Evolutionary conservation across 1,140 invertebrate species (phyloP), one percentile per base, ranked within the genome.

Genomic region (Cylas formicarius): DNA sequence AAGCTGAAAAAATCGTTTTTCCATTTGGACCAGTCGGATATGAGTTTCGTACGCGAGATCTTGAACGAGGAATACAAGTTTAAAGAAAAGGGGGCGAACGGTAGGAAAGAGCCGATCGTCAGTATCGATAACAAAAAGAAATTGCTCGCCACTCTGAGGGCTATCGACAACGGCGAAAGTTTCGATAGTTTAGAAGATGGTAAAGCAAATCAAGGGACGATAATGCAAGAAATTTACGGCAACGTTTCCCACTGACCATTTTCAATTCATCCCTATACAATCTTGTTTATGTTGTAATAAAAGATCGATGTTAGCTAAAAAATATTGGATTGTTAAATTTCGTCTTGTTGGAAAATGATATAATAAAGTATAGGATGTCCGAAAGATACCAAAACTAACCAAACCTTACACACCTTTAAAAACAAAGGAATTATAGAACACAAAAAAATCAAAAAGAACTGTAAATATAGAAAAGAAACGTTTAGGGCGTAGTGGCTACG

Each of bases 111-210:
- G 17, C 49, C 54, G 2, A 31, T 42, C 50, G 54, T 63, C 45
- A 52, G 60, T 35, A 36, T 62, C 37, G 57, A 67, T 19, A 58
- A 67, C 17, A 80, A 80, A 53, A 68, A 71, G 11, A 75, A 78
- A 56, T 57, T 81, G 13, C 62, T 81, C 36, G 77, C 77, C 10
- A 72, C 75, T 1, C 67, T 81, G 44, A 75, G 76, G 55, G 76
- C 74, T 10, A 81, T 81, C 34, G 79, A 81, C 57, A 67, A 75
- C 50, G 75, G 72, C 19, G 74, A 75, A 32, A 71, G 70, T 44
- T 61, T 73, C 22, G 72, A 73, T 22, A 54, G 32, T 16, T 48
- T 53, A 18, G 50, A 50, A 20, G 42, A 41, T 17, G 28, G 23
- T 16, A n/a, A n/a, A n/a, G 26, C 27, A 7, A 9, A 58, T 52